Evolutionary conservation across 2,888 invertebrate species (phyloP).

Genomic region (Cheiracanthium punctorium): DNA sequence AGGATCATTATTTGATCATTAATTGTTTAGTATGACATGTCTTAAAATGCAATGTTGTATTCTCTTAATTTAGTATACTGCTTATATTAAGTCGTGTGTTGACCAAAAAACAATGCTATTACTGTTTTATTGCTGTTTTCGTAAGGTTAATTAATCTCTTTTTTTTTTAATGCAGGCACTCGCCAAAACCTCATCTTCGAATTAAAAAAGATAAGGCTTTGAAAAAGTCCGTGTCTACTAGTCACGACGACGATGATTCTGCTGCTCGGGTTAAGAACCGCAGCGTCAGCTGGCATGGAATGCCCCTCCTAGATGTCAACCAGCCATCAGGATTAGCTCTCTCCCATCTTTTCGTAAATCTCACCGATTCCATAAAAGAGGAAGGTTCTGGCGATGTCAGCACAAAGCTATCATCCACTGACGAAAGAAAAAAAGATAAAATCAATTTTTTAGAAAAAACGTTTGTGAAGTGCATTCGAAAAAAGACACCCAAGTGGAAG

Average conservation of each 20-base stretch:
- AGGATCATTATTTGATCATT: too few relatives aligned
- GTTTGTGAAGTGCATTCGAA: conserved; percentile 72
- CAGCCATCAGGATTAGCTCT: conserved; percentile 56
- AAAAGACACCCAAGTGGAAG: conserved; percentile 71
- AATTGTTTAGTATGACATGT: too few relatives aligned
- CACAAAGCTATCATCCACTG: conserved; percentile 33
- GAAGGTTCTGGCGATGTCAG: conserved; percentile 36
- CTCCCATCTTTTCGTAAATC: conserved; percentile 59
- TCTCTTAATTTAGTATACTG: too few relatives aligned
- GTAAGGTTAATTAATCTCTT: too few relatives aligned
- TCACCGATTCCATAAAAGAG: conserved; percentile 63
- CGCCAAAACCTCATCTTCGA: conserved; percentile 42
- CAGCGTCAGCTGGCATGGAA: conserved; percentile 70
- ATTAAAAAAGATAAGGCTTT: conserved; percentile 50
- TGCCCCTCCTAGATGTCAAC: conserved; percentile 49
- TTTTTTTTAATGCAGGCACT: conserved; percentile 22
- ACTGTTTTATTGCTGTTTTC: too few relatives aligned
- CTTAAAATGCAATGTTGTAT: too few relatives aligned
- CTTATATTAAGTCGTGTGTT: too few relatives aligned
- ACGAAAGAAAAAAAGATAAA: conserved; percentile 54
- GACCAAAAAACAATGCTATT: too few relatives aligned
- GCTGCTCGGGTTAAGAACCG: conserved; percentile 52
- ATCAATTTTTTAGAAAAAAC: conserved; percentile 72
- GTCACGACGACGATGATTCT: conserved; percentile 21
- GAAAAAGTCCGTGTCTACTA: conserved; percentile 53